Base-by-base conservation (phyloP, 2,113 vertebrate genomes). In the Lophius piscatorius region DNA sequence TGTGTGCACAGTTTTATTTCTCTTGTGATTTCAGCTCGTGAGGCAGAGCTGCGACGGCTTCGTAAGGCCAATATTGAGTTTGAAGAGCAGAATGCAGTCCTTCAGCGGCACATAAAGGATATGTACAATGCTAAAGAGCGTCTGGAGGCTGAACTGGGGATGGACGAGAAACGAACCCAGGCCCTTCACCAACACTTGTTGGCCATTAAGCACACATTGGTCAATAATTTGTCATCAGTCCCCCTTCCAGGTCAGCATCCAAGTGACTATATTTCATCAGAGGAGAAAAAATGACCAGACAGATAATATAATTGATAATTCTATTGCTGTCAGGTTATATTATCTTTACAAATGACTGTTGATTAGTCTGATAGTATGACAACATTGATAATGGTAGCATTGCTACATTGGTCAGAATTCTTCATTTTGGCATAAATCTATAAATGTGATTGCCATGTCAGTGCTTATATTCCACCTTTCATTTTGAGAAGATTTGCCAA, bases 111-210 rank as follows among this genome's bases (percentile, higher is more conserved):
- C 90, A 98, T 96, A 0, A 94, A 95, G 50, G 96, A 93, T 84
- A 98, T 99, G 97, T 95, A 92, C 89, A 94, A 88, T 0, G 96
- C 97, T 69, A 98, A 98, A 81, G 96, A 98, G 90, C 92, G 95
- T 9, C 87, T 98, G 82, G 96, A 99, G 83, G 96, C 96, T 24
- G 97, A 98, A 74, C 83, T 98, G 82, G 94, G 93, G 0, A 91
- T 94, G 82, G 97, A 98, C 54, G 96, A 99, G 89, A 90, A 92
- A 59, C 92, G 95, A 40, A 97, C 94, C 0, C 90, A 97, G 87
- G 93, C 92, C 5, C 84, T 99, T 70, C 96, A 98, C 74, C 93
- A 96, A 82, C 95, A 95, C 74, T 87, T 98, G 22, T 92, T 95
- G 85, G 91, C 94, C 0, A 94, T 98, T 75, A 95, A 95, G 45